Conservation (phyloP, 2,888 invertebrate genomes). For the Drosophila phalerata region DNA sequence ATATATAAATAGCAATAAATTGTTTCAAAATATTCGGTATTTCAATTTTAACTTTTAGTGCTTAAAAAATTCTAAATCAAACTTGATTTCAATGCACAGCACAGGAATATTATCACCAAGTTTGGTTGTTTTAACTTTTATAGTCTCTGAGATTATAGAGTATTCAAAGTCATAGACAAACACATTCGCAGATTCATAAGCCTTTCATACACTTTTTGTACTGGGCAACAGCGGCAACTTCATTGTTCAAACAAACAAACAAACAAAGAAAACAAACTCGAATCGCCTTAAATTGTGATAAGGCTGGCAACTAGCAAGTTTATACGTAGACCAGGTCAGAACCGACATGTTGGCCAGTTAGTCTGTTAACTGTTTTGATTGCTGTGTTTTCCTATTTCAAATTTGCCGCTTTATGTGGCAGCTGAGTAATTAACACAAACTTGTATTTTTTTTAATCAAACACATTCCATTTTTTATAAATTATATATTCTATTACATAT, state of each 20-base stretch:
- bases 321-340: not conserved
- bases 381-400: constrained; percentile 10
- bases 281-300: constrained; percentile 14
- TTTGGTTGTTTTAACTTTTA: not conserved
- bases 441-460: constrained; percentile 16
- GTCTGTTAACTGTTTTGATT: constrained; percentile 7
- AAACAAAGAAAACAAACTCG: constrained; percentile 25
- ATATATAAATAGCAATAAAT: too few relatives aligned
- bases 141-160: not conserved
- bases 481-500: too few relatives aligned
- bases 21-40: too few relatives aligned
- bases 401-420: constrained; percentile 29
- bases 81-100: too few relatives aligned
- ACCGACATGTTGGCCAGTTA: not conserved
- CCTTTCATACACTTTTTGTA: not conserved
- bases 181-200: too few relatives aligned
- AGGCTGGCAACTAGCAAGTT: constrained; percentile 15
- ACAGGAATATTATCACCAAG: too few relatives aligned
- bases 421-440: constrained; percentile 45
- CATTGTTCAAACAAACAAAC: constrained; percentile 4
- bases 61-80: too few relatives aligned
- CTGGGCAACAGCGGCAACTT: constrained; percentile 7
- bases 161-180: not conserved
- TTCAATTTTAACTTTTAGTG: too few relatives aligned
- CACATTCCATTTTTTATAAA: too few relatives aligned